Evolutionary conservation across 2,888 invertebrate species (phyloP), one percentile per base, ranked within the genome.

Genomic region (Eristalis tenax): DNA sequence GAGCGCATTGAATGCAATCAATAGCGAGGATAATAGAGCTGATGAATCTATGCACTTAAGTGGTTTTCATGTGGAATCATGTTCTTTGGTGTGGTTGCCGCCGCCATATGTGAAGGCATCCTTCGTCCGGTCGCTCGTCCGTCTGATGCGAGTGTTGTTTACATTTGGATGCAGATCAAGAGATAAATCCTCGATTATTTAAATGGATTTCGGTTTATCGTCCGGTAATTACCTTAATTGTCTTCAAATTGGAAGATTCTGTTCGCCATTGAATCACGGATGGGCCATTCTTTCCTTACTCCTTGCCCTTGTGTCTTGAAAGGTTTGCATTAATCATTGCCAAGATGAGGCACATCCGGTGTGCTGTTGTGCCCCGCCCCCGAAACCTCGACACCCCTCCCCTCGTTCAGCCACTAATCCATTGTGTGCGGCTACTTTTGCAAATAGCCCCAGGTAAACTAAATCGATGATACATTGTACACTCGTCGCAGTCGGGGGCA

Each of bases 181-280:
- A 56, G 13, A 78, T 56, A 69, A 50, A 59, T 61, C 59, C 43
- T 80, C 32, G 61, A 65, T 78, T 80, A 73, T 76, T 83, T 73
- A 71, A 80, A 83, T 69, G 68, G 66, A 77, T 77, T 77, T 65
- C 63, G 74, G 74, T 66, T 74, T 70, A 74, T 78, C 76, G 59
- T 66, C 65, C 40, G 77, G 77, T 88, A 88, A 84, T 88, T 81
- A 81, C 63, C 65, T 57, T 79, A 80, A 80, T 87, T 83, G 87
- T 83, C 71, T 79, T 3, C 64, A 66, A 75, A 79, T 83, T 74
- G 78, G 74, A 71, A 83, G 71, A 75, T 66, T 79, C 22, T 56
- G 4, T 70, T 32, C 68, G 23, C 23, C 26, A 50, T 40, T 57
- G 23, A 26, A 28, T 64, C 11, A 13, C 38, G 13, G 22, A n/a